Evolutionary conservation across 2,888 invertebrate genomes (phyloP).

Genomic region (Pantelozetes paolii): DNA sequence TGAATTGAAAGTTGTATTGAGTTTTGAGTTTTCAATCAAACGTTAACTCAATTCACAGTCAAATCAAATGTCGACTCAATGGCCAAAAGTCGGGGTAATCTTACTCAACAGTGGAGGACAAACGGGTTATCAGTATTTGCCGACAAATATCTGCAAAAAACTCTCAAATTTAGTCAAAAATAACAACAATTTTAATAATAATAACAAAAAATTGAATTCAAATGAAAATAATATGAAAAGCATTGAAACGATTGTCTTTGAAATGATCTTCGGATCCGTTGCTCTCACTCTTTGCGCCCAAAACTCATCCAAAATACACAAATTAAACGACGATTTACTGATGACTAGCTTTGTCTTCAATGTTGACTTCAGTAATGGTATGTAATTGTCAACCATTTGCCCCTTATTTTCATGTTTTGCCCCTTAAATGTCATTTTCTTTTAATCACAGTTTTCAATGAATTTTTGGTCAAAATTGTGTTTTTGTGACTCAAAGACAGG

Average conservation of each 20-base stretch:
- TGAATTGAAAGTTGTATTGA: too few species aligned
- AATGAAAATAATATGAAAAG: not conserved
- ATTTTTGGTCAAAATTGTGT: too few species aligned
- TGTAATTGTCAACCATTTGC: not conserved
- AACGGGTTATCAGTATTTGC: conserved; percentile 18
- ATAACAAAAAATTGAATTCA: not conserved
- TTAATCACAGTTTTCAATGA: too few species aligned
- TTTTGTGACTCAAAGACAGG: too few species aligned
- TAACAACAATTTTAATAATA: not conserved
- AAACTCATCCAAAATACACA: conserved; percentile 19
- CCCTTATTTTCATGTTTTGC: too few species aligned
- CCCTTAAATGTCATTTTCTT: too few species aligned
- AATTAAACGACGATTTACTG: not conserved
- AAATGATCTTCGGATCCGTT: conserved; percentile 32
- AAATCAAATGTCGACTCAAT: not conserved
- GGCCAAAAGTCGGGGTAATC: conserved; percentile 16
- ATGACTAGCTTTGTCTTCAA: conserved; percentile 9
- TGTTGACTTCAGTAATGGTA: conserved; percentile 15
- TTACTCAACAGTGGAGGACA: conserved; percentile 5
- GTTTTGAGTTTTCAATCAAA: too few species aligned
- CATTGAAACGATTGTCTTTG: conserved; percentile 3
- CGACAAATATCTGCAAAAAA: not conserved
- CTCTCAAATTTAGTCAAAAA: not conserved
- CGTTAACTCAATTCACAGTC: too few species aligned
- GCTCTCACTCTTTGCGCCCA: conserved; percentile 15